Base-by-base conservation (phyloP, 2,113 vertebrate genomes). In the Hippocampus zosterae region DNA sequence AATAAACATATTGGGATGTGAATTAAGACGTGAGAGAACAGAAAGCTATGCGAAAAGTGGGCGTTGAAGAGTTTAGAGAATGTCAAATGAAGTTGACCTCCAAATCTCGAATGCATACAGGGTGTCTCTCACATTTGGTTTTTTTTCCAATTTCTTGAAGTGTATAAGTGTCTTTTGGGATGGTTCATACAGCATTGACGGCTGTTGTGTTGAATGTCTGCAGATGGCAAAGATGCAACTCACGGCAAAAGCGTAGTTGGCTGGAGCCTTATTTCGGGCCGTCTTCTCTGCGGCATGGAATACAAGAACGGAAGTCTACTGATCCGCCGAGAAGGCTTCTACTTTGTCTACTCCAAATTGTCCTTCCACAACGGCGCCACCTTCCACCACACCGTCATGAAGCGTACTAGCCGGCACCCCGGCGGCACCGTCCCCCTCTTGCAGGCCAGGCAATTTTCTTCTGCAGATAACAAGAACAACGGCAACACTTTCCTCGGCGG, bases 301-400 rank as follows among this genome's bases (percentile, higher is more conserved):
- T 94, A 93, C 84, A 70, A 2, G 0, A 2, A 90, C 0, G 82
- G 87, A 0, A 79, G 81, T 1, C 87, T 96, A 2, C 42, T 91
- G 60, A 81, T 91, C 23, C 57, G 69, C 27, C 74, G 78, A 37
- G 76, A 92, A 0, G 94, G 94, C 3, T 91, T 78, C 74, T 96
- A 95, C 65, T 93, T 89, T 10, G 55, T 96, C 71, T 96, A 95
- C 63, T 94, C 94, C 27, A 94, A 94, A 72, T 76, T 95, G 67
- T 88, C 73, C 72, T 86, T 93, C 71, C 55, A 12, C 9, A 72
- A 19, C 0, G 1, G 15, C 0, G 0, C 1, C 0, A 0, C 0
- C 0, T 81, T 92, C 71, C 50, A 41, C 5, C 94, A 95, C 1
- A 27, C 42, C 0, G 71, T 96, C 23, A 42, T 74, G 10, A 70